Evolutionary conservation across 2,113 vertebrate genomes (phyloP).

Genomic region (Tilapia sparmanii): DNA sequence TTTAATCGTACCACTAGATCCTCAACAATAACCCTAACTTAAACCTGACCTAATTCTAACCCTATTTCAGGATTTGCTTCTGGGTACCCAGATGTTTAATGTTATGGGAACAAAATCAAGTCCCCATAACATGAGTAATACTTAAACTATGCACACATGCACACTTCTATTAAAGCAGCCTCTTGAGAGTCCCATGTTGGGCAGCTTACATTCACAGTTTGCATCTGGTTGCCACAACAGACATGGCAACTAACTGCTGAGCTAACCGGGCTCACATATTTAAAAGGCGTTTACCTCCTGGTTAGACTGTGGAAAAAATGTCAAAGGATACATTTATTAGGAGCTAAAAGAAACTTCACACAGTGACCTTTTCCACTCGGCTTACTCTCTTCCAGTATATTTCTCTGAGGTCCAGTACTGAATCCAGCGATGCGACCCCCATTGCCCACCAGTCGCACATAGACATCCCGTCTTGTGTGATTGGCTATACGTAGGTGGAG

Average conservation of each 20-base stretch:
- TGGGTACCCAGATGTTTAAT: neutral
- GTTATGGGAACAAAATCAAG: neutral
- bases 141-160: neutral
- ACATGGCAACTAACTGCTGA: neutral
- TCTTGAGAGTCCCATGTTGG: conserved; percentile 6
- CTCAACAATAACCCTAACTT: neutral
- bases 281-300: neutral
- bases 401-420: conserved; percentile 30
- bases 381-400: conserved; percentile 53
- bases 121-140: neutral
- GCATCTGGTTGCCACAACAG: conserved; percentile 39
- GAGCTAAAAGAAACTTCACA: neutral
- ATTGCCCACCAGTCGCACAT: conserved; percentile 84
- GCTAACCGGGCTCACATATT: neutral
- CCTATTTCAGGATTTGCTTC: neutral
- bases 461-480: conserved; percentile 84
- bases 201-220: conserved; percentile 1
- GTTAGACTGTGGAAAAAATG: neutral
- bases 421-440: conserved; percentile 78
- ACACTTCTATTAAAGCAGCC: neutral
- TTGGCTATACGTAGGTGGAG: conserved; percentile 90
- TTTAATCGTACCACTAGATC: neutral
- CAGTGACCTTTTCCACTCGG: neutral
- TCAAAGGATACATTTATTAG: neutral
- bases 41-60: neutral